Evolutionary conservation across 2,888 invertebrate species (phyloP), one percentile per base, ranked within the genome.

Genomic region (Pristionchus fissidentatus): DNA sequence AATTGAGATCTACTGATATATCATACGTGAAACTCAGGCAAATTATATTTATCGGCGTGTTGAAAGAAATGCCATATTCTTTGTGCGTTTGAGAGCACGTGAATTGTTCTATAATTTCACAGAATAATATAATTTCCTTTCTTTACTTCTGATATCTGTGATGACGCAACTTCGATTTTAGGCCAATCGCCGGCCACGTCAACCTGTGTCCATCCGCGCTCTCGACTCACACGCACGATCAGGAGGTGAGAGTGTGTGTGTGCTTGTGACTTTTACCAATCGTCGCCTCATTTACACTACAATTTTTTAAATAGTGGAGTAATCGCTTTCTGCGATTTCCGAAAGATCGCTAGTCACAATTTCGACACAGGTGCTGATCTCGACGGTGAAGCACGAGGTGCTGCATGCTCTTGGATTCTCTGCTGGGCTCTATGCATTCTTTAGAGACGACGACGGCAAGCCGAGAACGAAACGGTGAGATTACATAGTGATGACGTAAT

Each of bases 351-450:
- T 43, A 43, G 70, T 41, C 70, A 41, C 22, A 43, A 41, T 3
- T 26, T 41, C 79, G 32, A 55, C 78, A 5, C 79, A 84, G 84
- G 66, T 84, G 32, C 94, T 97, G 3, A 94, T 97, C 89, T 97
- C 98, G 1, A 98, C 98, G 0, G 97, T 99, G 22, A 98, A 98
- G 92, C 99, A 99, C 93, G 99, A 99, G 93, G 98, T 99, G 93
- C 94, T 98, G 0, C 99, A 99, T 93, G 98, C 99, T 0, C 94
- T 99, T 78, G 98, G 98, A 0, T 98, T 99, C 93, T 98, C 98
- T 22, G 96, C 97, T 1, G 97, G 97, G 60, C 94, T 99, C 49
- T 99, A 96, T 93, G 98, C 98, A 0, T 99, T 98, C 93, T 97
- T 96, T 93, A 95, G 98, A 79, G 97, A 98, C 52, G 84, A 88